Evolutionary conservation across 2,113 vertebrate genomes (phyloP), one percentile per base, ranked within the genome.

Genomic region (Microcebus lehilahytsara): DNA sequence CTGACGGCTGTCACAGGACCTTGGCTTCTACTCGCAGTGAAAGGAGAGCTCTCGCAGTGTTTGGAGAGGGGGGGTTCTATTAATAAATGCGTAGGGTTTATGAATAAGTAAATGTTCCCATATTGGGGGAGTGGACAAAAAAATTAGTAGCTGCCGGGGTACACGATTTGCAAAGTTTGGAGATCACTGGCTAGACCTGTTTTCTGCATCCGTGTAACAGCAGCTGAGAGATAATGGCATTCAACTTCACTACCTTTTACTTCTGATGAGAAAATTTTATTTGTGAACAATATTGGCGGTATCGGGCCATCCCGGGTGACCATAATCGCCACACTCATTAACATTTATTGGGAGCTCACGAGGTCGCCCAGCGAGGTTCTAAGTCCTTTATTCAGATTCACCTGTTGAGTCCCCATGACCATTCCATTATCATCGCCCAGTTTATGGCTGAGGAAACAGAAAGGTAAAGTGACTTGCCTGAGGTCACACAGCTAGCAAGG

Each of bases 1-100:
- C n/a, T 9, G 9, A 14, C 0, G 42, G 42, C 37, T 10, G 12
- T 13, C n/a, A 2, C 4, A 37, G 56, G 14, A 46, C 40, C 22
- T 6, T 12, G 34, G 53, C 58, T 88, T 51, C 32, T 20, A 13
- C 37, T 53, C 16, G 7, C 51, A n/a, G 79, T 53, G 40, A 69
- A 34, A 78, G 2, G 49, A 42, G 49, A 67, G 60, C 78, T 69
- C 4, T 5, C 6, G 2, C 6, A 9, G n/a, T 1, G 62, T 72
- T 16, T 62, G n/a, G 25, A 46, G 40, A 1, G 6, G 42, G 5
- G 7, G 53, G n/a, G 6, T 14, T 42, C 34, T 5, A 53, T 53
- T 53, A 17, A 53, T 53, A 49, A 34, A 20, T 11, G 72, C 14
- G 6, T 0, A 3, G 25, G 40, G 42, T 30, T 66, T 67, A 58